Base-by-base conservation (phyloP, 2,888 invertebrate genomes). In the Mythimna ferrago region DNA sequence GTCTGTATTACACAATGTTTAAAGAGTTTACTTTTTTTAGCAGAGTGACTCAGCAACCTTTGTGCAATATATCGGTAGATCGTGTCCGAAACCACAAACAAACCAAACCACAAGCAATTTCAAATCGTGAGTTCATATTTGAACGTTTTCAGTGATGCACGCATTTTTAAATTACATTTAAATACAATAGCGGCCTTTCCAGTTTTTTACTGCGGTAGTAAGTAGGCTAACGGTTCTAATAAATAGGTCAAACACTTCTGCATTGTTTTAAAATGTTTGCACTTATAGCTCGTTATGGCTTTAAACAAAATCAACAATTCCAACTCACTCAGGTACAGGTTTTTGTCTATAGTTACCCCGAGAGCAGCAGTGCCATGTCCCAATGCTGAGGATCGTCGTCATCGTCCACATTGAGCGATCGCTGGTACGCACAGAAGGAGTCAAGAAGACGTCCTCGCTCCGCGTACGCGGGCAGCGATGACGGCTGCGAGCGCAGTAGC, bases 301-400 rank as follows among this genome's bases (percentile, higher is more conserved):
- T 44, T 26, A 26, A 53, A 48, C 9, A 54, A 14, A 58, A 48
- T 53, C 5, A 11, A 56, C 48, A 41, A n/a, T 51, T 58, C 21
- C 35, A 54, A 74, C 32, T 72, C 51, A 21, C 26, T 72, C 11
- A 48, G 26, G 16, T 35, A 63, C 66, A 63, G 51, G 35, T 58
- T 68, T 70, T 69, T 65, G 41, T 73, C 21, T 75, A 70, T 83
- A 83, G 81, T 92, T 94, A 97, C 97, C 98, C 98, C 32, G 98
- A 98, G 57, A 98, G 95, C 74, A 98, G 97, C 7, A 98, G 93
- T 0, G 97, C 98, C 97, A 98, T 97, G 89, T 98, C 98, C 98
- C 98, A 98, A 89, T 98, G 98, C 68, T 97, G 96, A 0, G 98
- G 97, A 90, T 98, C 96, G 0, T 96, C 95, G 84, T 98, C 98